Percentiles rank a stretch among this genome's conserved stretches.
Evolutionary conservation across 2,888 invertebrate genomes (phyloP).

Genomic region (Rhamnusium bicolor): DNA sequence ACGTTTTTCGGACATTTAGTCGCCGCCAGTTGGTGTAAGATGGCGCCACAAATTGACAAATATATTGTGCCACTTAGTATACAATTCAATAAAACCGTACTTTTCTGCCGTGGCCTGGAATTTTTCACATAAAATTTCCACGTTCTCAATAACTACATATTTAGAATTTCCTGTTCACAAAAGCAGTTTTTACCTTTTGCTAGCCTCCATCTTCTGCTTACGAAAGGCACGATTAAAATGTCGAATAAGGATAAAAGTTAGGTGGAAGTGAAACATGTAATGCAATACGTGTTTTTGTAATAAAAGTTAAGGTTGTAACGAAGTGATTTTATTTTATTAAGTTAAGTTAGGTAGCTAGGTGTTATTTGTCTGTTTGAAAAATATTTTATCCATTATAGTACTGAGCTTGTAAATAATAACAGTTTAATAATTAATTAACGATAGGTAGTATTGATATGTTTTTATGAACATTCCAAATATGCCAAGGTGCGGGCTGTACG

Average conservation of each 20-base stretch:
- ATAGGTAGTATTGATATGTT: too few species aligned
- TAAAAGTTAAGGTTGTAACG: too few species aligned
- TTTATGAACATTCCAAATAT: too few species aligned
- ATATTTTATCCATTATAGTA: too few species aligned
- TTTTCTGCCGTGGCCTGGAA: background rate
- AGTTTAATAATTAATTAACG: too few species aligned
- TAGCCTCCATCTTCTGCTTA: background rate
- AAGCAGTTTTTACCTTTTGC: background rate
- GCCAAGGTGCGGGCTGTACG: too few species aligned
- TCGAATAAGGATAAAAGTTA: background rate
- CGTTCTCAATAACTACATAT: background rate
- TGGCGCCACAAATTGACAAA: conserved; percentile 28
- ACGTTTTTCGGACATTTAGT: conserved; percentile 21
- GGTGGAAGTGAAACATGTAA: background rate
- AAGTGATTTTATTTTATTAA: too few species aligned
- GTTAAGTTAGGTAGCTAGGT: too few species aligned
- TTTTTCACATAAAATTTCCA: conserved; percentile 7
- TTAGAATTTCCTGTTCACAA: background rate
- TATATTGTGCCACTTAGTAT: conserved; percentile 25
- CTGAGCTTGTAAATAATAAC: too few species aligned
- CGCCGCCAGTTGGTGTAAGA: conserved; percentile 19
- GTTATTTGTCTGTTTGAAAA: too few species aligned
- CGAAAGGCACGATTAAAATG: background rate
- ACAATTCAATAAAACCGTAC: conserved; percentile 10
- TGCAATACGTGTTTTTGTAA: too few species aligned